Percentiles rank a stretch among this genome's conserved stretches.
Evolutionary conservation across 23 tunicate genomes (phyloP).

Genomic region (Ciona savignyi): DNA sequence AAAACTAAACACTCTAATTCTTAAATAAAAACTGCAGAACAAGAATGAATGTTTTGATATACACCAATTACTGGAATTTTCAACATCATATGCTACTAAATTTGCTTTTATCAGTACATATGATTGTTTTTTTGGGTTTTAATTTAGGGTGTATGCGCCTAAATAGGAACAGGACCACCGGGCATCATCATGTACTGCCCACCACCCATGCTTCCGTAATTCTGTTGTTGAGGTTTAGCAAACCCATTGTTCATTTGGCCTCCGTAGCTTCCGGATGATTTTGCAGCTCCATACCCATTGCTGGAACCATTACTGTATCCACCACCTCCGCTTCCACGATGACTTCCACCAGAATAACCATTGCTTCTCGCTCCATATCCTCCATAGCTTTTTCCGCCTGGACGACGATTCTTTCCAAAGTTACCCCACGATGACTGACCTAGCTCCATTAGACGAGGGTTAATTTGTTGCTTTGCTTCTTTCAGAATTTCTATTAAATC

Average conservation of each 20-base stretch:
- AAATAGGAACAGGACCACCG: conserved; percentile 52
- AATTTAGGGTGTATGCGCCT: no score
- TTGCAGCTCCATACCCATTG: conserved; percentile 45
- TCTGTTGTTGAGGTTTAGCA: conserved; percentile 9
- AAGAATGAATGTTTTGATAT: no score
- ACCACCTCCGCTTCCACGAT: conserved; percentile 33
- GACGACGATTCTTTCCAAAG: background rate
- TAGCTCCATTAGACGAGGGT: conserved; percentile 58
- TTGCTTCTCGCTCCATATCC: conserved; percentile 36
- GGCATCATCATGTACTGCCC: conserved; percentile 51
- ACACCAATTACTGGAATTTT: no score
- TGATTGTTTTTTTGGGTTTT: no score
- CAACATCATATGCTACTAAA: no score
- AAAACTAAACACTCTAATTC: no score
- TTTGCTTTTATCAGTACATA: no score
- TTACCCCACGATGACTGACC: background rate
- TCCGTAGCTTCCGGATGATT: conserved; percentile 14
- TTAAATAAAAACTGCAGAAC: no score
- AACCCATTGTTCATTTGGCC: conserved; percentile 41
- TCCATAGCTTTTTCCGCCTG: conserved; percentile 6
- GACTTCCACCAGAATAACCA: conserved; percentile 24
- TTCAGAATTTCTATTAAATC: conserved; percentile 48
- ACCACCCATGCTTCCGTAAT: conserved; percentile 6
- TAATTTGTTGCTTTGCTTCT: conserved; percentile 91
- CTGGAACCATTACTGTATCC: conserved; percentile 35